Evolutionary conservation across 2,113 vertebrate species (phyloP).

Genomic region (Maccullochella peelii): DNA sequence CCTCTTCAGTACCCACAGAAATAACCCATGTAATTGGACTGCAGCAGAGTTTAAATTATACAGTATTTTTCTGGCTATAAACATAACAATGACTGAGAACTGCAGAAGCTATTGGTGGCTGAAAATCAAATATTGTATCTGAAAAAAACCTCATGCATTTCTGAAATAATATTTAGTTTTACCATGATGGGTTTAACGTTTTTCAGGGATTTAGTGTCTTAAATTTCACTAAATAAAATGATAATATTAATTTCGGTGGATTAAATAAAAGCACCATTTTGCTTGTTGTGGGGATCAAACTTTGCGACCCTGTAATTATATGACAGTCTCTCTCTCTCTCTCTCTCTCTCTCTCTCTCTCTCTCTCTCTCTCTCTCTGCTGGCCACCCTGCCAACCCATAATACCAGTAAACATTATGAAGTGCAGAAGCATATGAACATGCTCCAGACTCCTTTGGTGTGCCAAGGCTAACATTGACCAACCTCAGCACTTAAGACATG

Average conservation of each 20-base stretch:
- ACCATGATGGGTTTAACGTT: background rate
- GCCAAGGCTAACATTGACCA: conserved; percentile 67
- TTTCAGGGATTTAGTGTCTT: background rate
- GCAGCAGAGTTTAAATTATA: conserved; percentile 2
- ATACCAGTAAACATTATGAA: conserved; percentile 61
- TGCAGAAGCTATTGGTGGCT: background rate
- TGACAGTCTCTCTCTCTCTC: conserved; percentile 29
- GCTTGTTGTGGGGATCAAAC: conserved; percentile 32
- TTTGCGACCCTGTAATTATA: conserved; percentile 41
- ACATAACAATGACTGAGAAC: background rate
- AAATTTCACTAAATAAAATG: background rate
- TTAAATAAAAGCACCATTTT: background rate
- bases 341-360: conserved; percentile 26
- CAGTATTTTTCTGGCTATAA: background rate
- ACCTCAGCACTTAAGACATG: conserved; percentile 57
- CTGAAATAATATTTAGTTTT: background rate
- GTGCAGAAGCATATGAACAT: conserved; percentile 43
- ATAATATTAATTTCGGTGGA: background rate
- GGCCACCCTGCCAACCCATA: conserved; percentile 44
- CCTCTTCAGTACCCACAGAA: background rate
- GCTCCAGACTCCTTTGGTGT: conserved; percentile 48
- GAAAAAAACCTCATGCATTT: background rate
- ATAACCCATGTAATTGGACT: conserved; percentile 1
- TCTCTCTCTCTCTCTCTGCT: conserved; percentile 21
- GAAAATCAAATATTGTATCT: background rate